Percentiles rank a stretch among this genome's conserved stretches.
Conservation (phyloP, 2,888 invertebrate species). For the Machimus rusticus region DNA sequence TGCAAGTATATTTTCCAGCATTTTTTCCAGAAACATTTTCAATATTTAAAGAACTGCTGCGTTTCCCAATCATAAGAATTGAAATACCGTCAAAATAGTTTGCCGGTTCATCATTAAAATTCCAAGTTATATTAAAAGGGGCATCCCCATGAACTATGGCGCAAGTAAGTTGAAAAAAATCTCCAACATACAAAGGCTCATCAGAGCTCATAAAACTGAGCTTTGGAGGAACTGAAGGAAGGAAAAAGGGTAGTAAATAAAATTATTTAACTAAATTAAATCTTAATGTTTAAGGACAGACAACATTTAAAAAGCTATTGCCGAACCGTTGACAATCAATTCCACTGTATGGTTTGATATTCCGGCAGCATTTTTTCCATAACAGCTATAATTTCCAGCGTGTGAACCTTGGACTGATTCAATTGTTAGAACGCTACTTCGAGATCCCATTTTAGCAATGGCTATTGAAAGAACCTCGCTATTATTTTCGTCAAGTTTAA, state of each 20-base stretch:
- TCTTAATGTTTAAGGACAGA: neutral
- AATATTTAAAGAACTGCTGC: slow-evolving; percentile 70
- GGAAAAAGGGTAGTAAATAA: neutral
- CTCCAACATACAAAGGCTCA: slow-evolving; percentile 69
- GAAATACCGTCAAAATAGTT: slow-evolving; percentile 54
- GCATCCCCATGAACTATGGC: slow-evolving; percentile 80
- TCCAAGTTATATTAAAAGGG: slow-evolving; percentile 81
- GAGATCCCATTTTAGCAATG: slow-evolving; percentile 63
- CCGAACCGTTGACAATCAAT: slow-evolving; percentile 74
- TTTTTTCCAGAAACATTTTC: slow-evolving; percentile 70
- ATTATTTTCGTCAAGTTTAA: slow-evolving; percentile 67
- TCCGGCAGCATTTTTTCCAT: slow-evolving; percentile 69
- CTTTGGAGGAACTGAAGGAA: slow-evolving; percentile 69
- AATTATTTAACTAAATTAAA: neutral
- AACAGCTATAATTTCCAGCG: slow-evolving; percentile 77
- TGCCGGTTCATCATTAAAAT: slow-evolving; percentile 66
- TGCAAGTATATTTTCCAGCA: slow-evolving; percentile 78
- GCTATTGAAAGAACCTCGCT: slow-evolving; percentile 57
- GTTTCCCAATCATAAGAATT: slow-evolving; percentile 65
- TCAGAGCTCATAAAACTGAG: slow-evolving; percentile 72
- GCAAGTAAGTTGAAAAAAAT: slow-evolving; percentile 70
- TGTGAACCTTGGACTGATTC: slow-evolving; percentile 69
- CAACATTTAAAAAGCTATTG: neutral
- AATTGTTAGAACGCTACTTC: slow-evolving; percentile 69
- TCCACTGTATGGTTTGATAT: slow-evolving; percentile 70